Base-by-base conservation (phyloP, 2,888 invertebrate species). In the Machimus atricapillus region DNA sequence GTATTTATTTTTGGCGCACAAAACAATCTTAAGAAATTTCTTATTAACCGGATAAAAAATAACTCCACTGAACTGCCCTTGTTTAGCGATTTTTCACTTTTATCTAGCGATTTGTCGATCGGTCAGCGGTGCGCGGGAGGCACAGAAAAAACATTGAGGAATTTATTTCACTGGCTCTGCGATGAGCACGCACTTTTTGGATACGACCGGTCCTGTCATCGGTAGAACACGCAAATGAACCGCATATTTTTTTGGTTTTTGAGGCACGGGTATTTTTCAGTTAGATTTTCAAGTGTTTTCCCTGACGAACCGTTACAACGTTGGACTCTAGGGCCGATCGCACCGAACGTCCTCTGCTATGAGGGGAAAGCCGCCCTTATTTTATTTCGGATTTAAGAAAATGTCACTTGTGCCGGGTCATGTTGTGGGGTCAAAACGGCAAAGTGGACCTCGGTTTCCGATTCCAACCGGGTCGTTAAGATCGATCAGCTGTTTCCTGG, bases 391-490 rank as follows among this genome's bases (percentile, higher is more conserved):
- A 1, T 46, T 46, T 14, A 27, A 27, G 19, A 8, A 40, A 43
- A 52, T 86, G 56, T 86, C 86, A 86, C 86, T 86, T 86, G 56
- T 86, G 86, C 40, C 86, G 86, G 37, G 86, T 86, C 86, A 86
- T 86, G 76, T 76, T 86, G 86, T 14, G 14, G 27, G 8, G 9
- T 34, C 34, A 6, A 27, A 82, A 58, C 7, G 31, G 4, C 58
- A 19, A 46, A 74, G 23, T 74, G 4, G 9, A 9, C 6, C 27
- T 74, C 74, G 76, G 7, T 12, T 76, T 76, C 7, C 52, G 52
- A n/a, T 27, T 40, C 40, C 76, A 66, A 66, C 27, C 23, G 76
- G n/a, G 19, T 8, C 76, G 27, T 6, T 3, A 76, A 19, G 27
- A 37, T 40, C 58, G 40, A 19, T 83, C 83, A 83, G 79, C 40